phyloP scores from a whole-genome alignment of 35 echinoderm and acorn worm species.

The Hemicentrotus pulcherrimus region DNA sequence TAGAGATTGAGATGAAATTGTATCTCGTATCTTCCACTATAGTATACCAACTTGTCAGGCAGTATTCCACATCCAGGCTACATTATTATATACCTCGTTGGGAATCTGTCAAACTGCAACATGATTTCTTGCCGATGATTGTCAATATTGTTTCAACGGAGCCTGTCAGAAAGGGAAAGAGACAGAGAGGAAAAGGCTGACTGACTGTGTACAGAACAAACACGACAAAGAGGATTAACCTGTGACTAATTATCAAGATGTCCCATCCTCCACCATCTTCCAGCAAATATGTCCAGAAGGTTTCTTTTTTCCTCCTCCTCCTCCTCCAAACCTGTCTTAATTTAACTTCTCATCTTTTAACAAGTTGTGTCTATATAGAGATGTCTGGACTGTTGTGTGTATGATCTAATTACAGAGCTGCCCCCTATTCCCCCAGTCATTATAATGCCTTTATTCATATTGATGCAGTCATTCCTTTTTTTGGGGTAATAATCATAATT shows the following conservation, averaged over 20 bases:
- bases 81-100: neutral
- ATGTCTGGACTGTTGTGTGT: neutral
- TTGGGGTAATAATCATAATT: neutral
- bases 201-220: slow-evolving; percentile 19
- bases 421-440: neutral
- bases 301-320: neutral
- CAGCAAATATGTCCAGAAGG: neutral
- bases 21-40: neutral
- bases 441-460: neutral
- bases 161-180: neutral
- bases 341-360: neutral
- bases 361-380: neutral
- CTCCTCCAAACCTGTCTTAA: neutral
- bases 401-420: neutral
- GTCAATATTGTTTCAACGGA: slow-evolving; percentile 32
- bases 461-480: neutral
- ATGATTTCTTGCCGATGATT: slow-evolving; percentile 14
- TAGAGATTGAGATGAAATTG: neutral
- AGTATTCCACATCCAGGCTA: neutral
- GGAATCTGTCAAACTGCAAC: slow-evolving; percentile 24
- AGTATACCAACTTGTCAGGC: neutral
- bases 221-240: slow-evolving; percentile 26
- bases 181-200: neutral
- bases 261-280: neutral
- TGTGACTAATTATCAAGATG: slow-evolving; percentile 23